Conservation (phyloP, 2,797 vertebrate species). For the Hapalemur alaotrensis region DNA sequence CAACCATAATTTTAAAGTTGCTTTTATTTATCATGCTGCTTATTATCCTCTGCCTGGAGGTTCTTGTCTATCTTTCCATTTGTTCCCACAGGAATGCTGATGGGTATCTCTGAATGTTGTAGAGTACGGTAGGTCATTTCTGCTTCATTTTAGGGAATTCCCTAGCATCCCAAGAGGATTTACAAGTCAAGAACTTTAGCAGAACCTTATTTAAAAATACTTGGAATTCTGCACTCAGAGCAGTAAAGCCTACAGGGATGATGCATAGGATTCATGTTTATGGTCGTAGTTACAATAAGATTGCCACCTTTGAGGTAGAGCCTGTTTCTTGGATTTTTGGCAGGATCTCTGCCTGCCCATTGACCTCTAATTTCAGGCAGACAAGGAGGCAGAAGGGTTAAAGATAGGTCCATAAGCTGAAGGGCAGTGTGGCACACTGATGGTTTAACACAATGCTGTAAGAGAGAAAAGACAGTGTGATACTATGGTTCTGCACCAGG, state of each 20-base stretch:
- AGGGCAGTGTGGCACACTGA: not conserved
- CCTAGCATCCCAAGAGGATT: not conserved
- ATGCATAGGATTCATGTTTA: not conserved
- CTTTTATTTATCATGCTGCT: not conserved
- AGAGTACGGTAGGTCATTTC: not conserved
- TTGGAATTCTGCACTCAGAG: not conserved
- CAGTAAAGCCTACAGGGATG: not conserved
- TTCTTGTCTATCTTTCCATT: not conserved
- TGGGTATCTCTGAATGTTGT: not conserved
- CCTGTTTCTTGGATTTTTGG: not conserved
- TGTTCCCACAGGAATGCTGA: not conserved
- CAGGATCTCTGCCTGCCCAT: not conserved
- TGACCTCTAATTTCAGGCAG: not conserved
- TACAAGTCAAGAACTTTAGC: not conserved
- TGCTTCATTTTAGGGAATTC: not conserved
- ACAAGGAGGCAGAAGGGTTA: not conserved
- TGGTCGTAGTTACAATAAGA: not conserved
- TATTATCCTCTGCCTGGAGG: not conserved
- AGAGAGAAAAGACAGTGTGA: not conserved
- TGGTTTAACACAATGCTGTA: not conserved
- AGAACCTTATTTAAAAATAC: not conserved
- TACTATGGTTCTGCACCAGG: not conserved
- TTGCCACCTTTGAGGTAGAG: not conserved
- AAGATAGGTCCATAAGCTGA: not conserved
- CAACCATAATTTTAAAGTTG: not conserved